Evolutionary conservation across 1,140 invertebrate genomes (phyloP), one percentile per base, ranked within the genome.

Genomic region (Drosophila murphyi): DNA sequence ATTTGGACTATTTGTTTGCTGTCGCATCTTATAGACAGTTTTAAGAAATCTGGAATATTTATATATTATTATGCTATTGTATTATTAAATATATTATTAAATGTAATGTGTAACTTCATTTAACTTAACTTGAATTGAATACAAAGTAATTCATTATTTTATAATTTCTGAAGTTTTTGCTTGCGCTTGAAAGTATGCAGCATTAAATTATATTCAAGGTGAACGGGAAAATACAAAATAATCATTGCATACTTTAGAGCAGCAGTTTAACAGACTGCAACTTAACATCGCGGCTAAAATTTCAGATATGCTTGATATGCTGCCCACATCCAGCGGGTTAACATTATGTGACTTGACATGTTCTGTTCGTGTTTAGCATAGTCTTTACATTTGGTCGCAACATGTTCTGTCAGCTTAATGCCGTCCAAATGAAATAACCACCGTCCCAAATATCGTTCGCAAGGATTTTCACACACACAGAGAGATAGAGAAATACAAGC

Each of bases 201-300:
- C 3, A 4, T 4, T 43, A 20, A 20, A 12, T 7, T 43, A n/a
- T n/a, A n/a, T 1, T 4, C 0, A 37, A 37, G 0, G 4, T 43
- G n/a, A 10, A n/a, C 39, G n/a, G 7, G 10, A 12, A 43, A 12
- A 43, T n/a, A 60, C 37, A 20, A 48, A 34, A 64, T 20, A 37
- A 59, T 35, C 2, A 59, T 68, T 60, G 76, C 59, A 54, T 50
- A 71, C 72, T 85, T 61, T 72, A 41, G 5, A 4, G 72, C n/a
- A 8, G 35, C 4, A 29, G 5, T 5, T 54, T 54, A 63, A 63
- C 28, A 31, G 12, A 31, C 8, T 12, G 5, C 31, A 8, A 20
- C 35, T 59, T 34, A 45, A 43, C 39, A 54, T 34, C 10, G 10
- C 5, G n/a, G 2, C 1, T 54, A n/a, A 3, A 20, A 10, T 7